A percentile compares a stretch with the other conserved stretches of the same genome.
These are phyloP conservation scores for Sinodicranocentrus sp. DNA, from an alignment of 2,888 invertebrate species.

Conservation along the genomic window DNA sequence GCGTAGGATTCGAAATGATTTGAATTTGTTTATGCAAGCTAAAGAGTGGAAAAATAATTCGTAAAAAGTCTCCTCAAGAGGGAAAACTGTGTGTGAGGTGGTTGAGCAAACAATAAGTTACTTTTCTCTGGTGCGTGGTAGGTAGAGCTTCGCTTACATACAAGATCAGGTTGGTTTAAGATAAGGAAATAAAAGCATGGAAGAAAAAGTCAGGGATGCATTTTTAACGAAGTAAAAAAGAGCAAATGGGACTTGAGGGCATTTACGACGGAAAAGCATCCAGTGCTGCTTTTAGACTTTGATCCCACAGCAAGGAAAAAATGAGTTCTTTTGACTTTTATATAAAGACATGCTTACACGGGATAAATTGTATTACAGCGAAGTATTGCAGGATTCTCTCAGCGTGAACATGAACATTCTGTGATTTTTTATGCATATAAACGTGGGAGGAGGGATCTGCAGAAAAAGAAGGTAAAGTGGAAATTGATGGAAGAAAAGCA, in stretches of 20 bases:
- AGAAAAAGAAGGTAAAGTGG: conserved; percentile 27
- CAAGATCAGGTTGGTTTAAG: neutral
- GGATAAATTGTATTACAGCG: conserved; percentile 16
- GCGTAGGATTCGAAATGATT: conserved; percentile 1
- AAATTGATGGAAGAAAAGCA: conserved; percentile 68
- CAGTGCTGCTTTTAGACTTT: conserved; percentile 43
- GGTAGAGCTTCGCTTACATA: too few species aligned
- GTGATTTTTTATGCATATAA: neutral
- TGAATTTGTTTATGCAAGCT: conserved; percentile 50
- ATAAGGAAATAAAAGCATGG: conserved; percentile 34
- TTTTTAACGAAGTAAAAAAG: conserved; percentile 64
- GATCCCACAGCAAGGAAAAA: conserved; percentile 44
- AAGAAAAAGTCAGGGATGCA: conserved; percentile 52
- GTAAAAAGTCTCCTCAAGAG: conserved; percentile 28
- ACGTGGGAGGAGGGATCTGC: neutral
- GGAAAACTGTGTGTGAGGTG: neutral
- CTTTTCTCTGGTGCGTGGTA: conserved; percentile 27
- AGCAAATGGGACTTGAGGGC: conserved; percentile 65
- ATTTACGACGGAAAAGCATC: conserved; percentile 56
- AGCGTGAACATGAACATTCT: too few species aligned
- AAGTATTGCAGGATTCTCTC: neutral
- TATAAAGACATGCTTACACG: neutral
- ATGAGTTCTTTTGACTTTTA: conserved; percentile 23
- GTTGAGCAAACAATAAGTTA: conserved; percentile 54
- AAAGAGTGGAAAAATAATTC: conserved; percentile 33